A percentile compares a stretch with the other conserved stretches of the same genome.
These are phyloP conservation scores for Xenopus laevis DNA, from an alignment of 2,113 vertebrate species.

Conservation along the genomic window DNA sequence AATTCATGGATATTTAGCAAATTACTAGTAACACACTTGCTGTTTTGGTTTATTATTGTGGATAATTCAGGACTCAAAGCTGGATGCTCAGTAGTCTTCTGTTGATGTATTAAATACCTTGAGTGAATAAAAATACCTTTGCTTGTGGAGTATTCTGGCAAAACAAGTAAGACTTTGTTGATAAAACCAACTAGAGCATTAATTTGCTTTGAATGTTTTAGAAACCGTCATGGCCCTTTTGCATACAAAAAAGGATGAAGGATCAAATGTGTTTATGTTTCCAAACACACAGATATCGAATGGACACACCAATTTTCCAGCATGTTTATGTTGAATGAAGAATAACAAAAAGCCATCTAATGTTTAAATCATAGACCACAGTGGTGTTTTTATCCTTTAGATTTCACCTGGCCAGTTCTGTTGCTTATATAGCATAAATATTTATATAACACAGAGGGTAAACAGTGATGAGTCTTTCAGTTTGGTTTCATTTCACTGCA, in stretches of 20 bases:
- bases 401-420: conserved; percentile 17
- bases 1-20: too few relatives aligned
- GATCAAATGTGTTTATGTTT: neutral
- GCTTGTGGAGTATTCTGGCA: too few relatives aligned
- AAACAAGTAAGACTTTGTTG: too few relatives aligned
- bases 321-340: neutral
- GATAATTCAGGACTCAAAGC: too few relatives aligned
- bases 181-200: too few relatives aligned
- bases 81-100: too few relatives aligned
- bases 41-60: too few relatives aligned
- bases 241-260: neutral
- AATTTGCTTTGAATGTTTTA: neutral
- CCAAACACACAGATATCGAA: neutral
- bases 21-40: too few relatives aligned
- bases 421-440: conserved; percentile 26
- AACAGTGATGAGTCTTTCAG: conserved; percentile 13
- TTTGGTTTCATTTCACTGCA: conserved; percentile 15
- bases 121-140: too few relatives aligned
- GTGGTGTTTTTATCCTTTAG: conserved; percentile 24
- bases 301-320: neutral
- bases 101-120: too few relatives aligned
- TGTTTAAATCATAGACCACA: conserved; percentile 24
- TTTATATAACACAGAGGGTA: conserved; percentile 20
- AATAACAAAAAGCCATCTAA: conserved; percentile 12
- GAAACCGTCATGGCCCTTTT: neutral